phyloP scores from a whole-genome alignment of 92 coral and sea anemone genomes.

The Phymanthus crucifer region DNA sequence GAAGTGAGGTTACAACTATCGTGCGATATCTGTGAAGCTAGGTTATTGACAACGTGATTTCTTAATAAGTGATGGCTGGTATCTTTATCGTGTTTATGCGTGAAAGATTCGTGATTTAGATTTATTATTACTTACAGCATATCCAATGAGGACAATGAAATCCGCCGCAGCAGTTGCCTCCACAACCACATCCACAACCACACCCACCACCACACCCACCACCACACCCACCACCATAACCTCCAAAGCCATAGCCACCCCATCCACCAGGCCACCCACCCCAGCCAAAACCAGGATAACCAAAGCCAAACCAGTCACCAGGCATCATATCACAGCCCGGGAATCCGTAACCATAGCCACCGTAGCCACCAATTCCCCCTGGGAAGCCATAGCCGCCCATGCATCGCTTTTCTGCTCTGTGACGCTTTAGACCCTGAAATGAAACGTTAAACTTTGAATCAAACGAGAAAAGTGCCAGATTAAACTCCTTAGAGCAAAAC shows the following conservation, averaged over 20 bases:
- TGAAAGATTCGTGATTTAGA: not conserved
- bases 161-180: conserved; percentile 26
- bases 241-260: conserved; percentile 14
- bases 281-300: conserved; percentile 17
- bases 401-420: conserved; percentile 10
- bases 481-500: too few relatives aligned
- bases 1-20: not conserved
- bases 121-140: conserved; percentile 13
- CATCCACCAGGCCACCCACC: conserved; percentile 23
- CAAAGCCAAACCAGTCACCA: conserved; percentile 35
- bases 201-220: conserved; percentile 22
- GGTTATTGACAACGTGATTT: too few relatives aligned
- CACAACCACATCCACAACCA: conserved; percentile 28
- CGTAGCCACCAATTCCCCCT: conserved; percentile 12
- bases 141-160: conserved; percentile 21
- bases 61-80: not conserved
- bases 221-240: conserved; percentile 19
- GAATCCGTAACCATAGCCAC: too few relatives aligned
- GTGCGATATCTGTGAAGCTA: not conserved
- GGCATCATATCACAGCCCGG: too few relatives aligned
- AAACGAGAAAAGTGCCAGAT: too few relatives aligned
- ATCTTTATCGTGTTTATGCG: not conserved
- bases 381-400: conserved; percentile 14
- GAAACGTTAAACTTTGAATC: not conserved
- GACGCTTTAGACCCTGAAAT: conserved; percentile 15